phyloP scores from a whole-genome alignment of 2,797 vertebrate species.

The Pseudotriccus pelzelni region DNA sequence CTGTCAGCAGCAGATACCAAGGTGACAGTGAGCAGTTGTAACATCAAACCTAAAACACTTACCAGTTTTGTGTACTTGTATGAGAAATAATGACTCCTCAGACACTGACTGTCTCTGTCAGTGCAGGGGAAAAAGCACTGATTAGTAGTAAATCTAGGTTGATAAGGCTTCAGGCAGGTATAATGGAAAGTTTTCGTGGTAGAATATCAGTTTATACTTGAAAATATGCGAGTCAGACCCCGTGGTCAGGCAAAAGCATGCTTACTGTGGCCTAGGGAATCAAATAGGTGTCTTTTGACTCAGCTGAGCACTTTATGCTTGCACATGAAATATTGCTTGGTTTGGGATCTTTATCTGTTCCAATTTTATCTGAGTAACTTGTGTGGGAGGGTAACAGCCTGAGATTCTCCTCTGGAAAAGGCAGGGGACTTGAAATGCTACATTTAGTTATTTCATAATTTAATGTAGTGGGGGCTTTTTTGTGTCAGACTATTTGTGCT shows the following conservation, averaged over 20 bases:
- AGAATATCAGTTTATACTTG: not conserved
- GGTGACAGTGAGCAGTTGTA: conserved; percentile 56
- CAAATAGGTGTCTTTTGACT: not conserved
- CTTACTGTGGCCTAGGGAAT: not conserved
- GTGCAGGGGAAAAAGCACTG: not conserved
- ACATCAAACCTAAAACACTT: conserved; percentile 52
- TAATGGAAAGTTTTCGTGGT: not conserved
- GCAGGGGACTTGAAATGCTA: conserved; percentile 6
- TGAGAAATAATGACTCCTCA: conserved; percentile 34
- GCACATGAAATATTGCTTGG: not conserved
- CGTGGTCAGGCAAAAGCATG: not conserved
- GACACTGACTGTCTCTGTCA: conserved; percentile 5
- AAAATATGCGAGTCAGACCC: not conserved
- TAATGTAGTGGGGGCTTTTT: not conserved
- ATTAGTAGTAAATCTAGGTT: not conserved
- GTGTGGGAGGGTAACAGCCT: not conserved
- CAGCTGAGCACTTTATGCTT: not conserved
- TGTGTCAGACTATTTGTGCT: not conserved
- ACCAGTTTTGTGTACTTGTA: conserved; percentile 14
- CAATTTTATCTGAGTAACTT: conserved; percentile 3
- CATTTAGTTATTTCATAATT: not conserved
- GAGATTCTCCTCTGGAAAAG: conserved; percentile 32
- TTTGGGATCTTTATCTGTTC: not conserved
- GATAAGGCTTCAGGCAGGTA: not conserved
- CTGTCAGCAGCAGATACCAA: conserved; percentile 34